These are phyloP conservation scores for Cheumatopsyche charites DNA, from an alignment of 1,140 invertebrate species.

Conservation along the genomic window DNA sequence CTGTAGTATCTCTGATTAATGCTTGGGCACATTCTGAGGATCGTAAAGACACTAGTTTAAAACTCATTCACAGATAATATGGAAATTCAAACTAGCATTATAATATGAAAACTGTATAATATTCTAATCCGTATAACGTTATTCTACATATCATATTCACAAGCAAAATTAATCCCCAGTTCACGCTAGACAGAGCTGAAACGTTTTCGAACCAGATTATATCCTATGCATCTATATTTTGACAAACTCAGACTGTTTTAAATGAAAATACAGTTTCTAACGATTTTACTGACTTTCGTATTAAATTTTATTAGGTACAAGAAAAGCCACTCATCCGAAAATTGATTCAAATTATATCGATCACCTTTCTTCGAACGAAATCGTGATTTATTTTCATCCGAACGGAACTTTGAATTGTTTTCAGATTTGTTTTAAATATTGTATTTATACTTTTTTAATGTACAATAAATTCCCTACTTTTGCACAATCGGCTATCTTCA, in stretches of 20 bases:
- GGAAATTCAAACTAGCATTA: no score
- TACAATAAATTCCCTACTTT: no score
- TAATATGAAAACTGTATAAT: no score
- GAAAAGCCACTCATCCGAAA: background rate
- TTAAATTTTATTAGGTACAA: background rate
- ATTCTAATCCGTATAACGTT: no score
- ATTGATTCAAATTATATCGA: slow-evolving; percentile 17
- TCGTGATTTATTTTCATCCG: background rate
- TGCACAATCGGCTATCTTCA: no score
- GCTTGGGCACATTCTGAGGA: no score
- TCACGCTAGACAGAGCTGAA: slow-evolving; percentile 2
- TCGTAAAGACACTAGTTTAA: no score
- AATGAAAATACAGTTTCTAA: background rate
- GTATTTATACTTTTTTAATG: background rate
- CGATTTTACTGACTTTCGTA: no score
- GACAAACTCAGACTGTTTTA: background rate
- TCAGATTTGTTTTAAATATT: slow-evolving; percentile 7
- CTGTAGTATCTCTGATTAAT: no score
- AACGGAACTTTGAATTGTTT: slow-evolving; percentile 10
- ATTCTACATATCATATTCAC: no score
- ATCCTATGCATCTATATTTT: background rate
- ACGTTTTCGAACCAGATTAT: background rate
- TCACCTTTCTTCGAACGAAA: background rate
- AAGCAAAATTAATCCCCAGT: background rate
- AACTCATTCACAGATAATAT: no score